Conservation (phyloP, 2,797 vertebrate genomes). For the Thalassophryne amazonica region DNA sequence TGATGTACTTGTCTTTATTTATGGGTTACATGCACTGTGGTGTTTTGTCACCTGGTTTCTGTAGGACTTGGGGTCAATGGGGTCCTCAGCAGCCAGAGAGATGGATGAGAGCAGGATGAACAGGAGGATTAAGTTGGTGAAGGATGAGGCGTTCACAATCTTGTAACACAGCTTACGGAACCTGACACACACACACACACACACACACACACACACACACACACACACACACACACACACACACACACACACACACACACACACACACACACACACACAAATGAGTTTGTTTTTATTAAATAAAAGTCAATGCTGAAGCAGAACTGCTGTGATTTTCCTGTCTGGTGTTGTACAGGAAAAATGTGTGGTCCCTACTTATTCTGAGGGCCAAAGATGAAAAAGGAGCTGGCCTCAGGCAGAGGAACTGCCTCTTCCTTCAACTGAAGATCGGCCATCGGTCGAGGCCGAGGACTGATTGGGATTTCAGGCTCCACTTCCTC, state of each 20-base stretch:
- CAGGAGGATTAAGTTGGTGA: constrained; percentile 97
- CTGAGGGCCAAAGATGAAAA: constrained; percentile 95
- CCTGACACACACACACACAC: constrained; percentile 63
- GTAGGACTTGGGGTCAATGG: constrained; percentile 90
- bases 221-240: neutral
- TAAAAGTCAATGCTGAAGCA: neutral
- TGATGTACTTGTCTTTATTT: neutral
- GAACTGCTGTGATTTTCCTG: neutral
- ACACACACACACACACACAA: neutral
- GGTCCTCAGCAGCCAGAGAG: constrained; percentile 94
- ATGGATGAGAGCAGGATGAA: constrained; percentile 98
- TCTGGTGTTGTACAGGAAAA: neutral
- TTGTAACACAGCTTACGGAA: constrained; percentile 93
- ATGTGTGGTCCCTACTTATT: constrained; percentile 84
- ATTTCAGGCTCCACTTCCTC: constrained; percentile 97
- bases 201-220: neutral
- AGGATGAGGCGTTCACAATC: constrained; percentile 93
- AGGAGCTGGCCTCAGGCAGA: constrained; percentile 93
- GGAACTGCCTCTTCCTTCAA: constrained; percentile 97
- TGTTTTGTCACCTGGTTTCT: constrained; percentile 85
- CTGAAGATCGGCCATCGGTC: constrained; percentile 94
- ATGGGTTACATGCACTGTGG: neutral
- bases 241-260: neutral
- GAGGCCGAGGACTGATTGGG: constrained; percentile 90
- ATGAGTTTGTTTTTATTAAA: neutral